Percentiles rank a stretch among this genome's conserved stretches.
Conservation (phyloP, 1,140 invertebrate genomes). For the Ostrea edulis region DNA sequence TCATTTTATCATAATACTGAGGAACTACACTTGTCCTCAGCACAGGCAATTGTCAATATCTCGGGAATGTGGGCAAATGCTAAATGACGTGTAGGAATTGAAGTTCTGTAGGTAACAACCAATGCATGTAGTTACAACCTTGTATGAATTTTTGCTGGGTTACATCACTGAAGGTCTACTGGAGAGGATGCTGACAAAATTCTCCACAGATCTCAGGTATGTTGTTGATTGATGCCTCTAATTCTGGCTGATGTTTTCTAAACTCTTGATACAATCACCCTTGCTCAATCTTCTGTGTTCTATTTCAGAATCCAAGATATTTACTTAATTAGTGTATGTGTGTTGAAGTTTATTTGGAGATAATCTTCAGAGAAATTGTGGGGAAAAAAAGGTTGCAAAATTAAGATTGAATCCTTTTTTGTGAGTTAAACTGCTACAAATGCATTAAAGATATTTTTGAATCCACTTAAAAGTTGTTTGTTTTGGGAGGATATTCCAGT, state of each 20-base stretch:
- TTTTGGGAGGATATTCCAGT: too few species aligned
- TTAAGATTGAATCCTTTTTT: too few species aligned
- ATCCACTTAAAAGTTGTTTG: too few species aligned
- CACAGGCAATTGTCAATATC: conserved; percentile 8
- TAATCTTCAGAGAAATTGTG: background rate
- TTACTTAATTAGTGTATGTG: background rate
- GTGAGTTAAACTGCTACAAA: too few species aligned
- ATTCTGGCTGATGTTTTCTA: conserved; percentile 6
- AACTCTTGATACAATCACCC: background rate
- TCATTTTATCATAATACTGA: conserved; percentile 21
- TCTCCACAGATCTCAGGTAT: background rate
- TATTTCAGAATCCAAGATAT: conserved; percentile 8
- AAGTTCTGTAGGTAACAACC: background rate
- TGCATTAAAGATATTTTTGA: too few species aligned
- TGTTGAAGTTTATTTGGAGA: background rate
- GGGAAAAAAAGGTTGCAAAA: too few species aligned
- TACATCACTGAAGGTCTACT: background rate
- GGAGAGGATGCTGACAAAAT: background rate
- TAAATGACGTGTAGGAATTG: background rate
- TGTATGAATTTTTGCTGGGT: background rate
- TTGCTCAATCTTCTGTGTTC: background rate
- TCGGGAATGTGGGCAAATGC: background rate
- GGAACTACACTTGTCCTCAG: background rate
- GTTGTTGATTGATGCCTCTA: background rate
- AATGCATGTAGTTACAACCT: background rate